Evolutionary conservation across 2,797 vertebrate species (phyloP), one percentile per base, ranked within the genome.

Genomic region (Myotis myotis): DNA sequence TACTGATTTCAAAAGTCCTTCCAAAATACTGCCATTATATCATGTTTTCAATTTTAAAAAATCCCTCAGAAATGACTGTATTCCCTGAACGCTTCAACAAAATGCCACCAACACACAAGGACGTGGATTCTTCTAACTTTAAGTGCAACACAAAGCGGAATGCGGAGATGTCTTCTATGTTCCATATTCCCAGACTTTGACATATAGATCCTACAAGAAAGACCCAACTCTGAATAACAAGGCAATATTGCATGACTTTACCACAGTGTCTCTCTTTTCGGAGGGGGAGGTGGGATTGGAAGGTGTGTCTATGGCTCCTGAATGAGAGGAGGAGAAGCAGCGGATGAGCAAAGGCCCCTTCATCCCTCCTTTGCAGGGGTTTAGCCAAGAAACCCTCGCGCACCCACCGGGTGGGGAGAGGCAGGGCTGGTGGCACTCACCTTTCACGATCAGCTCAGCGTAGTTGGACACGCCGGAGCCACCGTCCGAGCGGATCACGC

Each of bases 391-490:
- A 76, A 78, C 8, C 82, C 66, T 57, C 44, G 1, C 10, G 2
- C 25, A 17, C 6, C 80, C 38, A 23, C 49, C 47, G 15, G n/a
- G 1, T 0, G 0, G 30, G 17, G 36, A 47, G 30, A 17, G 12
- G 6, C 70, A 15, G 5, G 7, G 53, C 13, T 0, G 9, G n/a
- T 0, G 17, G 36, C 55, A 98, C 99, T 98, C 98, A 99, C 99
- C 99, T 99, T 99, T 99, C 25, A 99, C 99, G 0, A 99, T 99
- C 80, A 99, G 98, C 90, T 99, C 99, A 0, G 99, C 99, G 0
- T 99, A 99, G 98, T 99, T 99, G 79, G 99, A 99, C 80, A 99
- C 99, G 0, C 99, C 99, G 0, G 99, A 99, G 3, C 99, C 99
- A 0, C 99, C 99, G 0, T 99, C 99, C 0, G 99, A 99, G 22